These are phyloP conservation scores for Pimpla rufipes DNA, from an alignment of 2,888 invertebrate species.

Conservation along the genomic window DNA sequence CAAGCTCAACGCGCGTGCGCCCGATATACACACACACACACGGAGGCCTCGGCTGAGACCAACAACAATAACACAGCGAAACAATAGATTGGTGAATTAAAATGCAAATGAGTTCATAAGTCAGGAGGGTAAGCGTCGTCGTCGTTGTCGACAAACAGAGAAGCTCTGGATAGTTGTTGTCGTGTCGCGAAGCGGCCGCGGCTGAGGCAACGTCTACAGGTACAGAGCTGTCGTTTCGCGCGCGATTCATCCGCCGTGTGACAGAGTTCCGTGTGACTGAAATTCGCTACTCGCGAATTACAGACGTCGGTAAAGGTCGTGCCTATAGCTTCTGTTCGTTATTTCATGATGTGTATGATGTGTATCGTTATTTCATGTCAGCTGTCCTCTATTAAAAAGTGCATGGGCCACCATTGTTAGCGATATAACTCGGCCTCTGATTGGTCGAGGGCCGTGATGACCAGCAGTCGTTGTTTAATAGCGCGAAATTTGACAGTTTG, in stretches of 20 bases:
- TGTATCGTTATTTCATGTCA: too few relatives aligned
- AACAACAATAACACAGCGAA: constrained; percentile 77
- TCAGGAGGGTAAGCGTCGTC: constrained; percentile 62
- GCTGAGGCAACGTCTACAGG: background rate
- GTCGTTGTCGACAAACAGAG: constrained; percentile 54
- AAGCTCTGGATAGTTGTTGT: constrained; percentile 73
- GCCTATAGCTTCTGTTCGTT: background rate
- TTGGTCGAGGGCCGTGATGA: too few relatives aligned
- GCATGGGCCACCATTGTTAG: too few relatives aligned
- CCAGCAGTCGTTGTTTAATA: too few relatives aligned
- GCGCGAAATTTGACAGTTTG: too few relatives aligned
- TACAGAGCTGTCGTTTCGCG: background rate
- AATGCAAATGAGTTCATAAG: constrained; percentile 82
- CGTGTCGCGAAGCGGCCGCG: constrained; percentile 70
- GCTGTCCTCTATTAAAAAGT: too few relatives aligned
- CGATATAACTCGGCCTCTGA: too few relatives aligned
- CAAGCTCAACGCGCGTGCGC: constrained; percentile 61
- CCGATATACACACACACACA: too few relatives aligned
- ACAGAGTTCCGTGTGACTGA: constrained; percentile 28
- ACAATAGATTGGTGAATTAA: constrained; percentile 79
- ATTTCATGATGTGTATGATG: background rate
- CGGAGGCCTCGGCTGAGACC: constrained; percentile 37
- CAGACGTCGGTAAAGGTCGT: background rate
- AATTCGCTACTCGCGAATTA: constrained; percentile 9
- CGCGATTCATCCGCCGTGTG: background rate